Evolutionary conservation across 2,113 vertebrate species (phyloP).

Genomic region (Promerops cafer): DNA sequence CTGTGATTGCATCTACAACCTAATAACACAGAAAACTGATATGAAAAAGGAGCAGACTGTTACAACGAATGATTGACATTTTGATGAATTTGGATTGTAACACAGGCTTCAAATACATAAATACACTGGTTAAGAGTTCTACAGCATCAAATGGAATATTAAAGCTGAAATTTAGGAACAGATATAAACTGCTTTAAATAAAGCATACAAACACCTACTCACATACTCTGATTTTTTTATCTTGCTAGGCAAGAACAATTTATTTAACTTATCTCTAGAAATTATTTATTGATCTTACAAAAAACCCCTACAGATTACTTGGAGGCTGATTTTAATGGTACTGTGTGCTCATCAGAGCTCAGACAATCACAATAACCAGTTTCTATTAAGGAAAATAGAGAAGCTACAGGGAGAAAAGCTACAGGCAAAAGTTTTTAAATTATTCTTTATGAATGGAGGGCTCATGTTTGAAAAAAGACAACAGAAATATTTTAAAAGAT

Average conservation of each 20-base stretch:
- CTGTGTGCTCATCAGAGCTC: not conserved
- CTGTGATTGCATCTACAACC: not conserved
- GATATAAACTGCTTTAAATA: not conserved
- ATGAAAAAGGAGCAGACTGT: not conserved
- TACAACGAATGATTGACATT: not conserved
- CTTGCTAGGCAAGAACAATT: not conserved
- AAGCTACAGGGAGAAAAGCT: not conserved
- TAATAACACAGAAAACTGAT: not conserved
- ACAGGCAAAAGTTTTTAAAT: not conserved
- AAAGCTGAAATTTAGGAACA: not conserved
- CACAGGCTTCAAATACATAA: not conserved
- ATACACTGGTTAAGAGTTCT: not conserved
- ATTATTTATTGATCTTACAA: not conserved
- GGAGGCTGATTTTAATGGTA: not conserved
- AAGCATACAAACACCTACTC: not conserved
- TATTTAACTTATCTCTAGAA: slow-evolving; percentile 15
- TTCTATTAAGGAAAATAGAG: not conserved
- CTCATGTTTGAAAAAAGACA: not conserved
- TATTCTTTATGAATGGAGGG: not conserved
- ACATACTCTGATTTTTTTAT: not conserved
- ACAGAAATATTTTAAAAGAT: not conserved
- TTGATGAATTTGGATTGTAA: not conserved
- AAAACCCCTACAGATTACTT: not conserved
- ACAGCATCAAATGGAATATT: not conserved
- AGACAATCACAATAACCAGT: not conserved